Conservation (phyloP, 2,797 vertebrate genomes). For the Pseudotriccus pelzelni region DNA sequence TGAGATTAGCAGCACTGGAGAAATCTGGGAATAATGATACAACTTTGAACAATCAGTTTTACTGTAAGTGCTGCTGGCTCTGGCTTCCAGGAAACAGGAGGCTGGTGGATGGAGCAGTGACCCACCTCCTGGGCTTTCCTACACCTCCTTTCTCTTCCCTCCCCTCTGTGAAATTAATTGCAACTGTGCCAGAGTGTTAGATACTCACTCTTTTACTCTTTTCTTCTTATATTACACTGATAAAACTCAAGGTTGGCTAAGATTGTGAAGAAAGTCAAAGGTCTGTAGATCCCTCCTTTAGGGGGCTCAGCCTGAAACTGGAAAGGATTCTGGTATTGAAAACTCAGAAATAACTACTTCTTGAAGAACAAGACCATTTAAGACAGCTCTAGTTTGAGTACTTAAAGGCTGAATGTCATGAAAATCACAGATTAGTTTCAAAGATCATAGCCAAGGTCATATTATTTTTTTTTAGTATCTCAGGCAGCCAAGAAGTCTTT, state of each 20-base stretch:
- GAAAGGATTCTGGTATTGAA: slow-evolving; percentile 2
- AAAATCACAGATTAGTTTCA: slow-evolving; percentile 13
- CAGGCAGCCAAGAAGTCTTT: neutral
- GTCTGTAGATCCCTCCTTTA: neutral
- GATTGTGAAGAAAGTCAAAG: neutral
- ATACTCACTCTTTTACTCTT: neutral
- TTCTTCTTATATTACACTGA: neutral
- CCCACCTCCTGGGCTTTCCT: neutral
- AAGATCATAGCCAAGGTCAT: neutral
- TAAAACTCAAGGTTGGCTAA: neutral
- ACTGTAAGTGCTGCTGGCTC: slow-evolving; percentile 60
- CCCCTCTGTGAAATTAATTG: neutral
- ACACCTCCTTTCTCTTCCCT: neutral
- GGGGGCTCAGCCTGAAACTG: neutral
- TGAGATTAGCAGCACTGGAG: slow-evolving; percentile 65
- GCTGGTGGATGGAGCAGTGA: slow-evolving; percentile 1
- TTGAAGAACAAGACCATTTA: neutral
- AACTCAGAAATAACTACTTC: neutral
- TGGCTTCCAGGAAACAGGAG: slow-evolving; percentile 61
- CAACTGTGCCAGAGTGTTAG: neutral
- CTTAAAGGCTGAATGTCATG: neutral
- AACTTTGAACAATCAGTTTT: slow-evolving; percentile 62
- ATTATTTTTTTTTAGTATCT: neutral
- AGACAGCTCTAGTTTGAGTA: neutral
- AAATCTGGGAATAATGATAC: slow-evolving; percentile 68